Evolutionary conservation across 2,797 vertebrate species (phyloP).

Genomic region (Iguana delicatissima): DNA sequence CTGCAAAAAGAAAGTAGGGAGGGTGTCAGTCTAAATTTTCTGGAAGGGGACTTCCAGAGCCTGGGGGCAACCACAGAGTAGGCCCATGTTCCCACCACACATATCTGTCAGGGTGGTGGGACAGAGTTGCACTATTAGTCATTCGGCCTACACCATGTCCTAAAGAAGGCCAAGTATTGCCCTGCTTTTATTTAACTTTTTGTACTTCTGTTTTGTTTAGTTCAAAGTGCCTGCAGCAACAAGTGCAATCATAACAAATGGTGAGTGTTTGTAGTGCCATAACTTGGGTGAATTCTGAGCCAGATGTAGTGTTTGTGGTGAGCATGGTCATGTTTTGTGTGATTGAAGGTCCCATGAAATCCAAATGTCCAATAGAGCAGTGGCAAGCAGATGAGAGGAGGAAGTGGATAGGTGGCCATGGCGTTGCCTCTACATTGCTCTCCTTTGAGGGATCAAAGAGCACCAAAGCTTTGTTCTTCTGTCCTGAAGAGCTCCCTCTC

Average conservation of each 20-base stretch:
- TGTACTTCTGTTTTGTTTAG: constrained; percentile 76
- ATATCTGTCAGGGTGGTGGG: too few relatives aligned
- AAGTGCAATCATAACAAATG: constrained; percentile 98
- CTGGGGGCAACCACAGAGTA: too few relatives aligned
- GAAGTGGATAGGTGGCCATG: not conserved
- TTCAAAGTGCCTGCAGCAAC: constrained; percentile 98
- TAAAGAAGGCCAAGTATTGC: too few relatives aligned
- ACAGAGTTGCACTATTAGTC: not conserved
- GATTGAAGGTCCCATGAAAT: not conserved
- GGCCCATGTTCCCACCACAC: too few relatives aligned
- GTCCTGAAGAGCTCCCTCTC: not conserved
- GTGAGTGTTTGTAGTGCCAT: constrained; percentile 80
- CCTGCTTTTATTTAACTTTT: constrained; percentile 22
- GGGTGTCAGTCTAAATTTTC: too few relatives aligned
- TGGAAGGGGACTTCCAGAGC: too few relatives aligned
- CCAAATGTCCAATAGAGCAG: not conserved
- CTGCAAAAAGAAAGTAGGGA: too few relatives aligned
- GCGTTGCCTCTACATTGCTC: not conserved
- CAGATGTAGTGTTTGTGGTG: not conserved
- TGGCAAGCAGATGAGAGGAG: not conserved
- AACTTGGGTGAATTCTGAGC: not conserved
- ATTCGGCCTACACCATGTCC: not conserved
- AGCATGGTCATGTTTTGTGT: not conserved
- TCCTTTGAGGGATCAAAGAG: not conserved
- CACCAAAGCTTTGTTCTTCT: not conserved